Percentiles rank a stretch among this genome's conserved stretches.
Evolutionary conservation across 2,113 vertebrate species (phyloP).

Genomic region (Aix galericulata): DNA sequence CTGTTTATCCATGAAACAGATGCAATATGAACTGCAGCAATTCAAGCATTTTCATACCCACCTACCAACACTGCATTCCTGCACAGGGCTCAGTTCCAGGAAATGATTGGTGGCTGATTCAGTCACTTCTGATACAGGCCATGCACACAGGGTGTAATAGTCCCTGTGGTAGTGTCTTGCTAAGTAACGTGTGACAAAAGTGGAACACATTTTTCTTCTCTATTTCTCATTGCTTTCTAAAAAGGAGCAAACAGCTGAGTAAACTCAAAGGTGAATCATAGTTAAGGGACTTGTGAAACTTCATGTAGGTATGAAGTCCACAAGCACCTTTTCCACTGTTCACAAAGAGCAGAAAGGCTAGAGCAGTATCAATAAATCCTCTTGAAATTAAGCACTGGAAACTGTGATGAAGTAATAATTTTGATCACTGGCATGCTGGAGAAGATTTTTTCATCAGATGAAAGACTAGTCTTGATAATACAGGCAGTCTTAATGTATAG

Average conservation of each 20-base stretch:
- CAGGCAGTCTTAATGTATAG: too few species aligned
- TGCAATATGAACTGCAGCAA: background rate
- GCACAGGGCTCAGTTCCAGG: background rate
- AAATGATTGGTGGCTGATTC: background rate
- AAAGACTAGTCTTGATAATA: background rate
- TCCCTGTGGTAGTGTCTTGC: background rate
- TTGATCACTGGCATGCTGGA: background rate
- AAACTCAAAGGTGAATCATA: background rate
- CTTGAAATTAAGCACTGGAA: background rate
- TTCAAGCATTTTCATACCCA: fast-evolving
- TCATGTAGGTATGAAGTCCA: background rate
- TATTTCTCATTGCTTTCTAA: background rate
- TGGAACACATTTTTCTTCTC: background rate
- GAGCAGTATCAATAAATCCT: background rate
- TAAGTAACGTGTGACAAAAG: background rate
- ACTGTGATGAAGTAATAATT: background rate
- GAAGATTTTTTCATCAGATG: background rate
- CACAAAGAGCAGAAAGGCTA: background rate
- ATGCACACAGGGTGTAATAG: background rate
- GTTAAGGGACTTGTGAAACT: background rate
- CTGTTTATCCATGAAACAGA: background rate
- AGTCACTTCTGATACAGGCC: background rate
- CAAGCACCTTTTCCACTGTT: background rate
- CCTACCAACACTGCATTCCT: background rate
- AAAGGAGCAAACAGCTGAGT: background rate